Conservation (phyloP, 2,113 vertebrate species). For the Sorex araneus region DNA sequence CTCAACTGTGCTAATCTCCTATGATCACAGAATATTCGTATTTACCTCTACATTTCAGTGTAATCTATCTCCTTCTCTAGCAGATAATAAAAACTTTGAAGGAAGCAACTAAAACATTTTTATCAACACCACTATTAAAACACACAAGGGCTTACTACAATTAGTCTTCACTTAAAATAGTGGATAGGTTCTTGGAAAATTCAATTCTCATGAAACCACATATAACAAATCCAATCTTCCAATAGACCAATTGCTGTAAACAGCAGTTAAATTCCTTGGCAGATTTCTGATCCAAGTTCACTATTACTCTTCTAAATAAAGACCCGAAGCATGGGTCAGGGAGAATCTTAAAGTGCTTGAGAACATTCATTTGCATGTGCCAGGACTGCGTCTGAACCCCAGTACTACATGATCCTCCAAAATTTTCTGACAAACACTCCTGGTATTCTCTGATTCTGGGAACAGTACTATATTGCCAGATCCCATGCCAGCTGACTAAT, state of each 20-base stretch:
- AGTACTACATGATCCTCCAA: no score
- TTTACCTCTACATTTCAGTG: neutral
- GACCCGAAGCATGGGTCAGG: neutral
- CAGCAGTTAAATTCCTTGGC: neutral
- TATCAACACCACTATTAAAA: neutral
- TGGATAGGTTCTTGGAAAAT: neutral
- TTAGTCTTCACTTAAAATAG: neutral
- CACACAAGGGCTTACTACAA: neutral
- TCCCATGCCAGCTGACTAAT: no score
- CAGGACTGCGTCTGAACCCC: no score
- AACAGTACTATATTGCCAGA: no score
- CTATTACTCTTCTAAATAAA: neutral
- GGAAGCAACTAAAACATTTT: neutral
- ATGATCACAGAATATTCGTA: neutral
- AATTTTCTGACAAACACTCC: no score
- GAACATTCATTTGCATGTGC: no score
- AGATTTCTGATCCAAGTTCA: neutral
- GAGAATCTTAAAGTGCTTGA: no score
- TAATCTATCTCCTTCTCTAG: neutral
- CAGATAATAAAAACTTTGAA: neutral
- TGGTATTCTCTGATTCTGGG: no score
- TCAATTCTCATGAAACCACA: neutral
- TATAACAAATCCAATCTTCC: neutral
- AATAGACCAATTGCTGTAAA: neutral
- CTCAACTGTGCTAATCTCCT: neutral